phyloP scores from a whole-genome alignment of 2,888 invertebrate species.

The Aleiodes testaceus region DNA sequence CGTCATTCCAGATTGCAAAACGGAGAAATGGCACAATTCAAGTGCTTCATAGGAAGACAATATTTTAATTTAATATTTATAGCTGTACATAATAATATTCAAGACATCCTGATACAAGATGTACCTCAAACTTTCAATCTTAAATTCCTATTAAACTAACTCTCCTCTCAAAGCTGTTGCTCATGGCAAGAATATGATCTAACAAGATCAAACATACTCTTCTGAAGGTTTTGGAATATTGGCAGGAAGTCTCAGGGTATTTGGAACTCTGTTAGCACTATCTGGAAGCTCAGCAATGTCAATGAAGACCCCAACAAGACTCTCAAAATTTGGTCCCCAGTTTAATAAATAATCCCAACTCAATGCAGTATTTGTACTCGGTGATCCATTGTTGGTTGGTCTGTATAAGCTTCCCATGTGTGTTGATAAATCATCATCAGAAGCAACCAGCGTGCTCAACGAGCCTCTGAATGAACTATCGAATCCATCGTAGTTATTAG shows the following conservation, averaged over 20 bases:
- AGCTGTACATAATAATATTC: conserved; percentile 60
- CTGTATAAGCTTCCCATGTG: conserved; percentile 87
- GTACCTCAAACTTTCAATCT: conserved; percentile 51
- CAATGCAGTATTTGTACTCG: conserved; percentile 79
- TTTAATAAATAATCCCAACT: conserved; percentile 96
- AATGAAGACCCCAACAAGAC: conserved; percentile 95
- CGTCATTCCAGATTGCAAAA: conserved; percentile 36
- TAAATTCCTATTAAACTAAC: conserved; percentile 47
- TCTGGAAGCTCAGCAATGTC: conserved; percentile 97
- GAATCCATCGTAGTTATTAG: conserved; percentile 90
- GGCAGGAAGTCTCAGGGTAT: conserved; percentile 83
- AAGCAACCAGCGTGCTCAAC: conserved; percentile 93
- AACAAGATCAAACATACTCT: conserved; percentile 83
- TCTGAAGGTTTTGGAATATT: conserved; percentile 90
- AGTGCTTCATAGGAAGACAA: conserved; percentile 47
- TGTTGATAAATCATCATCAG: conserved; percentile 91
- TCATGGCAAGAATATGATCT: conserved; percentile 47
- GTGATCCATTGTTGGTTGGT: conserved; percentile 83
- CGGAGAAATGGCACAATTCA: conserved; percentile 46
- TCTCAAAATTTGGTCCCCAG: conserved; percentile 97
- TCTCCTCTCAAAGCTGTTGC: not conserved
- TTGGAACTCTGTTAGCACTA: conserved; percentile 78
- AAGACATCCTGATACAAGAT: conserved; percentile 68
- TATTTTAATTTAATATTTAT: conserved; percentile 40
- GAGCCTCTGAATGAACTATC: conserved; percentile 96